Base-by-base conservation (phyloP, 1,140 invertebrate genomes). In the Rhopalosiphum padi region DNA sequence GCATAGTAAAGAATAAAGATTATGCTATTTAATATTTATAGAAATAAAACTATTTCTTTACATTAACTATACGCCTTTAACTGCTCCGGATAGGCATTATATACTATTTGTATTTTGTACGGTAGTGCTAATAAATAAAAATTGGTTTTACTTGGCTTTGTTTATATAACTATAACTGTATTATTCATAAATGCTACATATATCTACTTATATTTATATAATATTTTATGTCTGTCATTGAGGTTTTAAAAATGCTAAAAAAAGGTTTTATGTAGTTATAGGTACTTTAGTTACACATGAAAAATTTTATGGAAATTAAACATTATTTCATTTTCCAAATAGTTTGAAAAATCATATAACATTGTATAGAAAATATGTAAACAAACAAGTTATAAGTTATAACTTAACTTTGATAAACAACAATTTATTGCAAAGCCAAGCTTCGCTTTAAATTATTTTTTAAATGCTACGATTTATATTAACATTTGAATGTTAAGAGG, bases 31-130 rank as follows among this genome's bases (percentile, higher is more conserved):
- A 41, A 60, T 60, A 30, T 51, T 11, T 30, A 30, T 60, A 60
- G 9, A 30, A 60, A 60, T 60, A 60, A 60, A 30, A 60, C 0
- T 60, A 60, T 25, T n/a, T n/a, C 30, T 68, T 11, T 77, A 77
- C 60, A 77, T 77, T n/a, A 77, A n/a, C n/a, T n/a, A 77, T n/a
- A 77, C 60, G 60, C 60, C 60, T 35, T 77, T 77, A 77, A 77
- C 30, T 77, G 5, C 30, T 2, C 60, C 11, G 15, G 30, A 77
- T 77, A 77, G 60, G n/a, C 60, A 77, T 77, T 77, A 77, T 77
- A 77, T n/a, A 77, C 30, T 18, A 15, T n/a, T 18, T n/a, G n/a
- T n/a, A n/a, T 30, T 15, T n/a, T 15, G 4, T 68, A 68, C 11
- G 9, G 11, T 3, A 51, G 15, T 18, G 11, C 11, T 0, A 51